Evolutionary conservation across 2,797 vertebrate species (phyloP).

Genomic region (Peromyscus eremicus): DNA sequence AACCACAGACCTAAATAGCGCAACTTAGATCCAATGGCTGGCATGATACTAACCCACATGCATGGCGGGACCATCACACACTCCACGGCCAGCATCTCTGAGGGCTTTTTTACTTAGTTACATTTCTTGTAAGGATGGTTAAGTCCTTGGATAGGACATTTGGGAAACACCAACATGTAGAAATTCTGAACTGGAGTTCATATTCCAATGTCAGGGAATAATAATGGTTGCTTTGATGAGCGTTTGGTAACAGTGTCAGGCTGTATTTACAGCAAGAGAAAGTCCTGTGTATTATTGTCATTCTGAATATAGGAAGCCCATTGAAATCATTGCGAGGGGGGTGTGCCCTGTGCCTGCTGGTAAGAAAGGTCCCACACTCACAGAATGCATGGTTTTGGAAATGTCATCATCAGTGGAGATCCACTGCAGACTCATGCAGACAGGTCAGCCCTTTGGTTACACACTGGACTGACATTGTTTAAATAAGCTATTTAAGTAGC

Average conservation of each 20-base stretch:
- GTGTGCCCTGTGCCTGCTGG: no score
- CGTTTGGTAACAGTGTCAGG: neutral
- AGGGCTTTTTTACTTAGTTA: neutral
- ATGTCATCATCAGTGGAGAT: neutral
- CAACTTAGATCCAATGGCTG: neutral
- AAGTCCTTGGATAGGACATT: neutral
- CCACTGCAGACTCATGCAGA: neutral
- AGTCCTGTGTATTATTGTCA: neutral
- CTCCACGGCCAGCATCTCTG: neutral
- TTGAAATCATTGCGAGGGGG: neutral
- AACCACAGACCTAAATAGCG: neutral
- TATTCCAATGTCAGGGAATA: neutral
- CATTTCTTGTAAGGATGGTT: neutral
- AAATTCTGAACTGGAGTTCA: neutral
- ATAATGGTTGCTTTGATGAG: neutral
- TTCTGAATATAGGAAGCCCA: neutral
- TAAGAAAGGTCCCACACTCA: neutral
- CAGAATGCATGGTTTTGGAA: neutral
- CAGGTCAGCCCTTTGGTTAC: neutral
- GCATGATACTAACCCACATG: neutral
- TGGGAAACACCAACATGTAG: conserved; percentile 28
- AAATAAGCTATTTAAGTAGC: no score
- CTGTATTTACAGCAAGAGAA: neutral
- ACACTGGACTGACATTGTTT: neutral
- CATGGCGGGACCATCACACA: rapidly evolving